A percentile compares a stretch with the other conserved stretches of the same genome.
phyloP scores from a whole-genome alignment of 2,888 invertebrate species.

The Melanophora roralis region DNA sequence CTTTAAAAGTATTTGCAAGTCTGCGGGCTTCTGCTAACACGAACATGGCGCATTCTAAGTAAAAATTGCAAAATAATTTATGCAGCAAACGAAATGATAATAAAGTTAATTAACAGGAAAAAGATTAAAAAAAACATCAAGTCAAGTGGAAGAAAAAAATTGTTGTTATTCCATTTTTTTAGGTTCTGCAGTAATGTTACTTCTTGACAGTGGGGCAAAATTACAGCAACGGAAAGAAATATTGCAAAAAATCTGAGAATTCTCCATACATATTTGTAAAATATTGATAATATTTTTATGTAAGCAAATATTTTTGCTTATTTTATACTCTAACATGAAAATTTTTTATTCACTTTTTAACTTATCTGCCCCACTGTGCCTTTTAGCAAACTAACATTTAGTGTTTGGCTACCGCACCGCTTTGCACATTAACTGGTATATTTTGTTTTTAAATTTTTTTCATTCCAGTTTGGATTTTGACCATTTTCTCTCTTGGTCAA shows the following conservation, averaged over 20 bases:
- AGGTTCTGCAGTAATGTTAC: not conserved
- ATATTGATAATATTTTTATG: too few species aligned
- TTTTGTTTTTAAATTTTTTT: constrained; percentile 4
- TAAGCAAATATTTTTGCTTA: too few species aligned
- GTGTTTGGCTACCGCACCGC: constrained; percentile 29
- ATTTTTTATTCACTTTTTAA: too few species aligned
- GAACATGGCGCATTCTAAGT: constrained; percentile 58
- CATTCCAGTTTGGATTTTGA: constrained; percentile 36
- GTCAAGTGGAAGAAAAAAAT: constrained; percentile 46
- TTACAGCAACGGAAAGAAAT: too few species aligned
- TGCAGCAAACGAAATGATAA: constrained; percentile 57
- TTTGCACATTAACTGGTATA: constrained; percentile 14
- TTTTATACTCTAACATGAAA: too few species aligned
- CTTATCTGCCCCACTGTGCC: constrained; percentile 21
- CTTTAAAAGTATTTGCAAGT: constrained; percentile 10
- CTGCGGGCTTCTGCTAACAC: not conserved
- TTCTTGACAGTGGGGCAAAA: not conserved
- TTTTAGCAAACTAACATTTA: constrained; percentile 26
- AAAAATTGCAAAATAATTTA: constrained; percentile 48
- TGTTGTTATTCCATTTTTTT: constrained; percentile 37
- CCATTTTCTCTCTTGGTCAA: constrained; percentile 29
- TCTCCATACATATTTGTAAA: too few species aligned
- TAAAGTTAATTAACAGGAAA: constrained; percentile 70
- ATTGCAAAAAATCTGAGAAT: too few species aligned
- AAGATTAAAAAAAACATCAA: constrained; percentile 52